Base-by-base conservation (phyloP, 2,797 vertebrate species). In the Cetoscarus ocellatus region DNA sequence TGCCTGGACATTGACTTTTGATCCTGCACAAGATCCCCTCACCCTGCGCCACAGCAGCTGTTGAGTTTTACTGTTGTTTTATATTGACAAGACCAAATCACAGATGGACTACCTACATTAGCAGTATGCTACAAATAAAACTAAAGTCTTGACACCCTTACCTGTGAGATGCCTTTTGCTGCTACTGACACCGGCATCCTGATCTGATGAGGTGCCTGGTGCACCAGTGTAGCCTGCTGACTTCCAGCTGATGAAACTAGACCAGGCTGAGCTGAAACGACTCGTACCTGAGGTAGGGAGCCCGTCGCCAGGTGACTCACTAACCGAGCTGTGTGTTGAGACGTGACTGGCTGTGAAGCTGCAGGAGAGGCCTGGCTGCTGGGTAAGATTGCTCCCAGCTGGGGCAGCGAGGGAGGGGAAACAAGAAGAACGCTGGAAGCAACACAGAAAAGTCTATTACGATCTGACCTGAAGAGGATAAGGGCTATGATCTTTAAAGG, bases 91-190 rank as follows among this genome's bases (percentile, higher is more conserved):
- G 27, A 27, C 27, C 27, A 27, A 27, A 27, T 27, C 27, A 27
- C 13, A 45, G 10, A 39, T 18, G 56, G 4, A 61, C 62, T 10
- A 52, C 3, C 6, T 52, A 50, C 3, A 56, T 49, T 2, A 49
- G 27, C 27, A 18, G 3, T 19, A 11, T 12, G 5, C 8, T 54
- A 50, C 62, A 65, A 7, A 52, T 54, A 1, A 75, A 55, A 67
- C 5, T 19, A 3, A 0, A 8, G 17, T 34, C 11, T 38, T 56
- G 8, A 19, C 40, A 3, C 35, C 7, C 65, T 91, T 82, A 99
- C 98, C 96, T 99, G 98, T 45, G 98, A 94, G 66, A 98, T 83
- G 43, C 94, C 95, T 89, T 98, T 99, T 72, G 94, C 93, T 76
- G 95, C 70, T 73, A 97, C 84, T 1, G 96, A 96, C 66, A 97